phyloP scores from a whole-genome alignment of 2,797 vertebrate species.

The Eupleurogrammus muticus region DNA sequence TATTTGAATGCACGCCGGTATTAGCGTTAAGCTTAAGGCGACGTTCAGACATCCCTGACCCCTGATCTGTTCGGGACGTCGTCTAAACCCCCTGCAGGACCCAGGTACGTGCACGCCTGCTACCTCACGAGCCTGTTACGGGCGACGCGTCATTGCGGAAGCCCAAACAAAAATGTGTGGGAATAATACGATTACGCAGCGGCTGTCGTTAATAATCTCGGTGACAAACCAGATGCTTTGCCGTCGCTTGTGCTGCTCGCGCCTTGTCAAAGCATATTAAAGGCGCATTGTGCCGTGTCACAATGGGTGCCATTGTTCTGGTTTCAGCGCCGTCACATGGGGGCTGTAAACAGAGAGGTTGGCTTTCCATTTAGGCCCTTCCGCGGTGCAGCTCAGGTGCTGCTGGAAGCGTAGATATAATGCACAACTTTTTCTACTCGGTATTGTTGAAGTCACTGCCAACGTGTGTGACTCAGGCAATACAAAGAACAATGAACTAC shows the following conservation, averaged over 20 bases:
- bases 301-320: conserved; percentile 63
- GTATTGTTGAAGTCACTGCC: conserved; percentile 45
- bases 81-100: conserved; percentile 24
- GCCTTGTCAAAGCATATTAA: conserved; percentile 72
- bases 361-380: conserved; percentile 24
- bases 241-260: conserved; percentile 34
- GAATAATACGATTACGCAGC: conserved; percentile 34
- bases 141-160: conserved; percentile 4
- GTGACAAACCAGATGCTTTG: conserved; percentile 54
- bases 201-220: conserved; percentile 61
- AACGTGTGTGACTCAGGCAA: conserved; percentile 52
- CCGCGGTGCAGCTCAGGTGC: conserved; percentile 53
- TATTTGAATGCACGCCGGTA: conserved; percentile 31
- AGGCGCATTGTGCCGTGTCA: conserved; percentile 51
- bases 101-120: conserved; percentile 31
- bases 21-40: conserved; percentile 41
- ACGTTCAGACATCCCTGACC: conserved; percentile 35
- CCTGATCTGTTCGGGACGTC: conserved; percentile 37
- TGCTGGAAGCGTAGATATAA: conserved; percentile 28
- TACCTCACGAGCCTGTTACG: background rate
- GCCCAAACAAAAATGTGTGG: conserved; percentile 35
- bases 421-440: conserved; percentile 20
- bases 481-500: conserved; percentile 43
- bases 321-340: conserved; percentile 39
- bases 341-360: conserved; percentile 51